A percentile compares a stretch with the other conserved stretches of the same genome.
Conservation (phyloP, 2,797 vertebrate species). For the Loris lydekkerianus region DNA sequence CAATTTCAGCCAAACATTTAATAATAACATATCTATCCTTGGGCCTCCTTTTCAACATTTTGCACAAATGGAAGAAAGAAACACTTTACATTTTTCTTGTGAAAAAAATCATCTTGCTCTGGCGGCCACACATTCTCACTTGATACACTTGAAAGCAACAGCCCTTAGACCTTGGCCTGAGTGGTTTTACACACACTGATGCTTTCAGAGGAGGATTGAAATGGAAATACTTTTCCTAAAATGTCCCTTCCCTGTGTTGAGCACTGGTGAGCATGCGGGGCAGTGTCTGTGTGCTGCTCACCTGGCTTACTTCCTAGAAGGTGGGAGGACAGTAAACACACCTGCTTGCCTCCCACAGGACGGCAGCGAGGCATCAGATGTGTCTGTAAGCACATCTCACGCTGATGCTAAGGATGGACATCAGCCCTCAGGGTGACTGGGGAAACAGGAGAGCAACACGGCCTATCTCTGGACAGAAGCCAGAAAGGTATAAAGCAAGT, state of each 20-base stretch:
- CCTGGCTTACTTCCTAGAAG: neutral
- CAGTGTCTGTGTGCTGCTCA: neutral
- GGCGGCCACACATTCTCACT: neutral
- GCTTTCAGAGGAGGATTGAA: neutral
- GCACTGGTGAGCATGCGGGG: neutral
- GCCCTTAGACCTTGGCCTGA: too few relatives aligned
- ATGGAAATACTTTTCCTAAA: neutral
- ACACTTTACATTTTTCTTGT: neutral
- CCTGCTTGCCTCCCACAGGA: neutral
- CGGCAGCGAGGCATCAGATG: neutral
- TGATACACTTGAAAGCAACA: neutral
- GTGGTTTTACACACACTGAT: neutral
- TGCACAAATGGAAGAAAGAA: neutral
- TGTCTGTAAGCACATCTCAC: neutral
- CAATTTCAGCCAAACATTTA: neutral
- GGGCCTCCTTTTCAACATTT: neutral
- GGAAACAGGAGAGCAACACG: neutral
- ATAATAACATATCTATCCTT: neutral
- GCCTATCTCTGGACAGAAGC: neutral
- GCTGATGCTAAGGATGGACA: neutral
- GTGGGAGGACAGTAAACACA: neutral
- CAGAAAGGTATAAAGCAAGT: neutral
- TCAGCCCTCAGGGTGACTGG: neutral
- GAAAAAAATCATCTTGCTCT: conserved; percentile 15
- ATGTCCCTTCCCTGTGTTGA: neutral